Base-by-base conservation (phyloP, 2,113 vertebrate species). In the Calyptomena viridis region DNA sequence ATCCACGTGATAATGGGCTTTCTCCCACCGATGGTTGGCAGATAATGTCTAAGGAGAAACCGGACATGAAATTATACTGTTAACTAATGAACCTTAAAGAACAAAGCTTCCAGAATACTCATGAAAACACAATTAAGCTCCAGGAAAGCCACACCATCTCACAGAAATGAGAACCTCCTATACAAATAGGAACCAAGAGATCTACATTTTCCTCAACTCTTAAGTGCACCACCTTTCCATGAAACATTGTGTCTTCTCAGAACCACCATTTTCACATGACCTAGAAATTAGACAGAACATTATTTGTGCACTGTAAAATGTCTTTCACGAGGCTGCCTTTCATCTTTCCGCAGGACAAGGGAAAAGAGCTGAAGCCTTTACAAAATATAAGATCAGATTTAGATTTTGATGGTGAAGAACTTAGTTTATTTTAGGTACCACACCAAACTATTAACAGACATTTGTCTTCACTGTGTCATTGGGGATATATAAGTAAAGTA, bases 1-100 rank as follows among this genome's bases (percentile, higher is more conserved):
- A 30, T 95, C 97, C 4, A 95, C 82, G 17, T 99, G 99, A 71
- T 91, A 95, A 95, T 99, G 99, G 16, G 98, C 99, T 78, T 97
- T 94, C 13, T 97, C 89, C 99, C 99, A 99, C 49, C 77, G 92
- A 37, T 99, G 99, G 94, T 76, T 98, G 69, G 98, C 92, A 11
- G 98, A 99, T 23, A 99, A 92, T 0, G 98, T 98, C 99, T 99
- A 85, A 64, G 16, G 21, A 76, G 50, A 89, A 66, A 97, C 21
- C 72, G 35, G 30, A 96, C 24, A 71, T 8, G 9, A 91, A 63
- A 91, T n/a, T 46, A 31, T 46, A 42, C 25, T 92, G n/a, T 80
- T 81, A 84, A 64, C 30, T 64, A 81, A 75, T 8, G 28, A 88
- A 44, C 24, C 13, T 23, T 19, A 75, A 5, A 66, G 58, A 93